These are phyloP conservation scores for Neodontobutis hainanensis DNA, from an alignment of 2,113 vertebrate species.

Conservation along the genomic window DNA sequence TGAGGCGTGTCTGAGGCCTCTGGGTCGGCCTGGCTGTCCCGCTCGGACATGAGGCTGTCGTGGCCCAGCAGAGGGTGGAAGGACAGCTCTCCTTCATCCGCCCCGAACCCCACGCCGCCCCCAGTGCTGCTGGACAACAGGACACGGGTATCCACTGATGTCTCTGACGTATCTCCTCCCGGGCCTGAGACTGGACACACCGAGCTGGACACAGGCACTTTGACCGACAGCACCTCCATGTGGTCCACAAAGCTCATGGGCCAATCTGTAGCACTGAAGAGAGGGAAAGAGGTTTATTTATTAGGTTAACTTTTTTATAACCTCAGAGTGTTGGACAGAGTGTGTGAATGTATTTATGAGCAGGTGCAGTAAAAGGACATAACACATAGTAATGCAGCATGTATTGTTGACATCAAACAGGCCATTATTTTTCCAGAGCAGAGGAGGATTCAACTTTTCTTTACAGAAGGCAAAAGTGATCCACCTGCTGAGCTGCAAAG, in stretches of 20 bases:
- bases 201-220: constrained; percentile 84
- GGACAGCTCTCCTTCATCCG: constrained; percentile 44
- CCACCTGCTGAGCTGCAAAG: not conserved
- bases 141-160: not conserved
- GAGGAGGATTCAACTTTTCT: not conserved
- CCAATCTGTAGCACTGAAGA: constrained; percentile 90
- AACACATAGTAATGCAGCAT: not conserved
- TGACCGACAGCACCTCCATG: constrained; percentile 89
- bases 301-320: not conserved
- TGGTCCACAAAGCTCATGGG: constrained; percentile 90
- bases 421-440: not conserved
- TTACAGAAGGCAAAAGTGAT: not conserved
- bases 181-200: constrained; percentile 49
- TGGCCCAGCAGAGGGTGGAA: constrained; percentile 73
- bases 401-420: not conserved
- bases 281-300: not conserved
- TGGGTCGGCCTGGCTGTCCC: constrained; percentile 78
- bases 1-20: constrained; percentile 77
- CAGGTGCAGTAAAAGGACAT: not conserved
- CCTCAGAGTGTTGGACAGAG: not conserved
- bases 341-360: not conserved
- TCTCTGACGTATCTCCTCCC: constrained; percentile 46
- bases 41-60: constrained; percentile 84
- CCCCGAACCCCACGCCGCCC: constrained; percentile 27
- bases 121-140: constrained; percentile 71